Percentiles rank a stretch among this genome's conserved stretches.
Conservation (phyloP, 1,140 invertebrate species). For the Patella vulgata region DNA sequence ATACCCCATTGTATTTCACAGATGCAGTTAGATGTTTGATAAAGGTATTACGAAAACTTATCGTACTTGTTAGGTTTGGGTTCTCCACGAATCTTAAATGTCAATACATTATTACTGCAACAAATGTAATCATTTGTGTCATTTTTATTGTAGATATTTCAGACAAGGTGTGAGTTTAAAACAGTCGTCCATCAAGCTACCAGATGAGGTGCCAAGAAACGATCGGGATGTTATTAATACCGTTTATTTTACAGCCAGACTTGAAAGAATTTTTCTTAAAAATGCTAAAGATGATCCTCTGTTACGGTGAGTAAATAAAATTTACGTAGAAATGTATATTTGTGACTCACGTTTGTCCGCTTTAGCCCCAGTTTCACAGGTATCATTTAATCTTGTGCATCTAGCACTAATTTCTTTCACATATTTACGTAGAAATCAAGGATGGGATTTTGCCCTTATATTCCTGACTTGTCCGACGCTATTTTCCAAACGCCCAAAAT, state of each 20-base stretch:
- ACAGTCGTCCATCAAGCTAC: conserved; percentile 66
- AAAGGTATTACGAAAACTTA: not conserved
- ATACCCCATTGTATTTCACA: not conserved
- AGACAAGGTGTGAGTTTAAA: conserved; percentile 64
- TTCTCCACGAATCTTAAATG: not conserved
- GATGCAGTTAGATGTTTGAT: not conserved
- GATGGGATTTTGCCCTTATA: too few species aligned
- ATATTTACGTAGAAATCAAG: too few species aligned
- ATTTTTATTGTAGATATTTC: conserved; percentile 57
- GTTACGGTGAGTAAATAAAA: too few species aligned
- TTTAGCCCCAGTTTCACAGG: too few species aligned
- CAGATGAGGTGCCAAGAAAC: conserved; percentile 67
- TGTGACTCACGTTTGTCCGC: too few species aligned
- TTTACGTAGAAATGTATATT: too few species aligned
- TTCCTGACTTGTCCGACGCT: too few species aligned
- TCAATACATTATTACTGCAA: not conserved
- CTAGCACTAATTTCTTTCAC: too few species aligned
- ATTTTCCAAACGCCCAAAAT: too few species aligned
- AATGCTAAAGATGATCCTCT: conserved; percentile 59
- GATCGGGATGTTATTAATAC: conserved; percentile 59
- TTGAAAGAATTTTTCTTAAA: conserved; percentile 62
- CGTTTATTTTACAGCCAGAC: conserved; percentile 58
- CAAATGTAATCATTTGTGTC: conserved; percentile 5
- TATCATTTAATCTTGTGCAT: too few species aligned
- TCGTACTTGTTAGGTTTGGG: not conserved